Evolutionary conservation across 2,113 vertebrate species (phyloP).

Genomic region (Cyphomyrus discorhynchus): DNA sequence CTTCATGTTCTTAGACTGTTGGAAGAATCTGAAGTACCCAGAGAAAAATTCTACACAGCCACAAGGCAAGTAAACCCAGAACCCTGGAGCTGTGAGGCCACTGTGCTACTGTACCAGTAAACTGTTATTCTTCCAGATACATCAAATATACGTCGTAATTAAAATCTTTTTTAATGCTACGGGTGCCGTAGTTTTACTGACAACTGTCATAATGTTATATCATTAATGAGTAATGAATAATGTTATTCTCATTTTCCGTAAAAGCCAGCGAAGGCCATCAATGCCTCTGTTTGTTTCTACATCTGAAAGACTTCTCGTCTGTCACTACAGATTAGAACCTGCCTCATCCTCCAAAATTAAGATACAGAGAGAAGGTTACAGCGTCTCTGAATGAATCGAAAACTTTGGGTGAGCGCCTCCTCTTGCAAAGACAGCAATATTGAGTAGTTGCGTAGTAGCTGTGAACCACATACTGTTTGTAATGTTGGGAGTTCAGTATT

Average conservation of each 20-base stretch:
- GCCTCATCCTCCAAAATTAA: neutral
- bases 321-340: neutral
- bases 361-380: neutral
- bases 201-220: neutral
- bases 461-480: neutral
- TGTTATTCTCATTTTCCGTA: neutral
- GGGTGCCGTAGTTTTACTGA: neutral
- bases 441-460: neutral
- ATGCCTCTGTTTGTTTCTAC: neutral
- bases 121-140: neutral
- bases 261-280: neutral
- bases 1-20: neutral
- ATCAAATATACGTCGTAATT: neutral
- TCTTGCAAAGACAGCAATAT: neutral
- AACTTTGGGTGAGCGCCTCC: neutral
- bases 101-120: neutral
- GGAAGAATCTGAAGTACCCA: neutral
- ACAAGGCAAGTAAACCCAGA: too few species aligned
- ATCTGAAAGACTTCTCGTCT: neutral
- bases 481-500: neutral
- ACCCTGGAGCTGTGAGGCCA: neutral
- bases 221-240: neutral
- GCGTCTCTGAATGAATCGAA: neutral
- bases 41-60: too few species aligned
- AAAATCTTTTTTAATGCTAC: neutral